These are phyloP conservation scores for Lutraria rhynchaena DNA, from an alignment of 1,140 invertebrate species.

Conservation along the genomic window DNA sequence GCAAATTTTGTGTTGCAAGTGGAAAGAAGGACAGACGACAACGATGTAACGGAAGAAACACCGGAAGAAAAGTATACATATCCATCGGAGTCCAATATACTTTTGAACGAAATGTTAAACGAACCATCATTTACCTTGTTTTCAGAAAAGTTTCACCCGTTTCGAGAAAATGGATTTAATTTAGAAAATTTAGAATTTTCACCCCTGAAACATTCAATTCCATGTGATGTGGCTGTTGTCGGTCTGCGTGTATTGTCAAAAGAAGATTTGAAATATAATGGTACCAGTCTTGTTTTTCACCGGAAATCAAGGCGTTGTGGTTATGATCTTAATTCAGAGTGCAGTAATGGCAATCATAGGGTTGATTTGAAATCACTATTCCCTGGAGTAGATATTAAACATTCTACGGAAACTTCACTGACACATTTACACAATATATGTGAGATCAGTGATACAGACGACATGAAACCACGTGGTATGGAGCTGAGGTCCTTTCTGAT, in stretches of 20 bases:
- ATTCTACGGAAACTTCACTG: constrained; percentile 38
- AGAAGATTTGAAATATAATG: constrained; percentile 27
- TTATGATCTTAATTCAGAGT: neutral
- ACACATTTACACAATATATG: constrained; percentile 32
- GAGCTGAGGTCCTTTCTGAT: constrained; percentile 43
- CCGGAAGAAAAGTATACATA: constrained; percentile 22
- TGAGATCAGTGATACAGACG: neutral
- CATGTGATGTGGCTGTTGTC: constrained; percentile 32
- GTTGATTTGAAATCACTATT: constrained; percentile 11
- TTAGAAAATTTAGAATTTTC: constrained; percentile 23
- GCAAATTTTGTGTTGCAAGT: constrained; percentile 92
- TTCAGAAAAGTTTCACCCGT: neutral
- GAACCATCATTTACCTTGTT: constrained; percentile 46
- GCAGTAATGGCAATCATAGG: neutral
- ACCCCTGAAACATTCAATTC: constrained; percentile 9
- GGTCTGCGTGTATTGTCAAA: constrained; percentile 30
- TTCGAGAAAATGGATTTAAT: neutral
- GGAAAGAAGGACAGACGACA: constrained; percentile 83
- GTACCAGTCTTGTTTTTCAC: constrained; percentile 52
- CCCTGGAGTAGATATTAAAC: constrained; percentile 9
- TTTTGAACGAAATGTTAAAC: constrained; percentile 44
- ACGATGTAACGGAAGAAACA: neutral
- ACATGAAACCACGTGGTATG: constrained; percentile 13
- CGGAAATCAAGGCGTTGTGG: neutral
- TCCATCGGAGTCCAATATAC: constrained; percentile 8